Evolutionary conservation across 2,888 invertebrate genomes (phyloP).

Genomic region (Phoenoteleia sp.): DNA sequence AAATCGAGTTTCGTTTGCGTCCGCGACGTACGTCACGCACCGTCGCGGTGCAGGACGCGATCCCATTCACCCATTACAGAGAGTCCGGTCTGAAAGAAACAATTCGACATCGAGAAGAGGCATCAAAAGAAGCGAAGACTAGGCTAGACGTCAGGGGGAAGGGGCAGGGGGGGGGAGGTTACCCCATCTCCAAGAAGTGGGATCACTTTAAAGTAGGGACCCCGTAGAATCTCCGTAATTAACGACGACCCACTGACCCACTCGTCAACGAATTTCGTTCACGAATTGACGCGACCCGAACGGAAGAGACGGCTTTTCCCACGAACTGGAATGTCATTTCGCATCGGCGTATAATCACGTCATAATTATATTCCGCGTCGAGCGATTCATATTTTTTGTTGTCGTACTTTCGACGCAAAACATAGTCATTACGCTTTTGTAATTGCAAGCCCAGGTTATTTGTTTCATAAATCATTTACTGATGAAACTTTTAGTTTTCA

Average conservation of each 20-base stretch:
- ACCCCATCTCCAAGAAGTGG: not conserved
- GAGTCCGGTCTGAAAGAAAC: constrained; percentile 67
- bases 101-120: constrained; percentile 40
- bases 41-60: constrained; percentile 53
- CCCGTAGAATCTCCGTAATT: constrained; percentile 68
- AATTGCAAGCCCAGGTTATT: constrained; percentile 25
- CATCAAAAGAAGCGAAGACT: constrained; percentile 24
- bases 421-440: constrained; percentile 11
- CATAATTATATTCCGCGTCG: constrained; percentile 46
- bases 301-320: constrained; percentile 66
- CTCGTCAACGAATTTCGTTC: constrained; percentile 73
- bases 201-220: constrained; percentile 51
- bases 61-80: constrained; percentile 69
- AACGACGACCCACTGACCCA: constrained; percentile 72
- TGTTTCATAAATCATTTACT: constrained; percentile 7
- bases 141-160: not conserved
- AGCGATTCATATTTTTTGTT: constrained; percentile 38
- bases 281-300: constrained; percentile 68
- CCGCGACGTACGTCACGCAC: constrained; percentile 51
- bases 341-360: constrained; percentile 56
- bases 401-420: constrained; percentile 20
- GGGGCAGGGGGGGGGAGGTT: not conserved
- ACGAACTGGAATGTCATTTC: constrained; percentile 71
- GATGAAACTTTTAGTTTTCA: not conserved
- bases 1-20: constrained; percentile 57